These are phyloP conservation scores for Colletes gigas DNA, from an alignment of 1,140 invertebrate genomes.

Conservation along the genomic window DNA sequence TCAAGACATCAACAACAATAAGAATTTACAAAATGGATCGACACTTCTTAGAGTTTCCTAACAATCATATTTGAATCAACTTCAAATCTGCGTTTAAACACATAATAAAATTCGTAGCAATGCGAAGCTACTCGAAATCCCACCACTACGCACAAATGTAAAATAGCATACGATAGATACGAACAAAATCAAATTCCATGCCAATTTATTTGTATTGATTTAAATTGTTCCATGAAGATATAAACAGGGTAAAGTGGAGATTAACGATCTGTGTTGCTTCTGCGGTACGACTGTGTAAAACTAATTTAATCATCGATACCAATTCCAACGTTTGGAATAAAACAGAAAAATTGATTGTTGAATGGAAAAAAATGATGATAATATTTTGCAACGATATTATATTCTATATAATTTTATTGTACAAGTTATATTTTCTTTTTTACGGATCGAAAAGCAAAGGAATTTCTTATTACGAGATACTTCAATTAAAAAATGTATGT, in stretches of 20 bases:
- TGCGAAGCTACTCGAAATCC: no score
- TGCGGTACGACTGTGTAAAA: not conserved
- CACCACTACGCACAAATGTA: no score
- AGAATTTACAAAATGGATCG: no score
- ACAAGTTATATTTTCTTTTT: not conserved
- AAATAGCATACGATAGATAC: not conserved
- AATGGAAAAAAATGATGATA: not conserved
- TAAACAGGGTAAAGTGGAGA: not conserved
- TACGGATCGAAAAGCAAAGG: not conserved
- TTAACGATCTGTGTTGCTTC: not conserved
- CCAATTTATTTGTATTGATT: conserved; percentile 1
- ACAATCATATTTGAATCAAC: no score
- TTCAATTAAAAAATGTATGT: no score
- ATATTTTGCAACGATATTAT: not conserved
- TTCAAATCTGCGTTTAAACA: no score
- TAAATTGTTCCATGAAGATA: not conserved
- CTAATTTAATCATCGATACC: not conserved
- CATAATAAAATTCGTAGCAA: no score
- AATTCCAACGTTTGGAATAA: not conserved
- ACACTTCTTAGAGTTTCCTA: no score
- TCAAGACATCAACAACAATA: no score
- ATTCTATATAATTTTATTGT: conserved; percentile 10
- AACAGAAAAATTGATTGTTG: conserved; percentile 12
- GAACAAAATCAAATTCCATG: not conserved
- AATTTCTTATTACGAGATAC: not conserved